These are phyloP conservation scores for Pristionchus maxplancki DNA, from an alignment of 2,888 invertebrate species.

Conservation along the genomic window DNA sequence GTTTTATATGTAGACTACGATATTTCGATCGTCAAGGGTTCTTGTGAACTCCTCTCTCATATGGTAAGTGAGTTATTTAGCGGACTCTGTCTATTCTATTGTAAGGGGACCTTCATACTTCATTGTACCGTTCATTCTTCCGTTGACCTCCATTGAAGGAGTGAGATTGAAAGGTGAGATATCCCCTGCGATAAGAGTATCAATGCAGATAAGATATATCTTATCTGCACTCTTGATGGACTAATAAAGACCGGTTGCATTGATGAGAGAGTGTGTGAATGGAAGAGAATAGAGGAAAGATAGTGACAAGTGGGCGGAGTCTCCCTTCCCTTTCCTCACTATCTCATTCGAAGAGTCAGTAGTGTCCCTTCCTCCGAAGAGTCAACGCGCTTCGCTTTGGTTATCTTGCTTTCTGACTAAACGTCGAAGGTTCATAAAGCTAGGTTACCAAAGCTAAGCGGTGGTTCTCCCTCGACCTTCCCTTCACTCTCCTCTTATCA, in stretches of 20 bases:
- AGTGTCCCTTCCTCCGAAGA: background rate
- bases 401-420: slow-evolving; percentile 51
- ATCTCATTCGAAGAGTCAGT: background rate
- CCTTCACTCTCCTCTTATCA: background rate
- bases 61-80: slow-evolving; percentile 36
- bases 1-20: too few relatives aligned
- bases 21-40: too few relatives aligned
- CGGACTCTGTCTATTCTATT: background rate
- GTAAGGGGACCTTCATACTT: background rate
- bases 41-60: too few relatives aligned
- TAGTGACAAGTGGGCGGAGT: slow-evolving; percentile 28
- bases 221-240: slow-evolving; percentile 44
- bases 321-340: slow-evolving; percentile 3
- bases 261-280: background rate
- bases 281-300: background rate
- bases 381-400: slow-evolving; percentile 51
- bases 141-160: slow-evolving; percentile 29
- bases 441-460: slow-evolving; percentile 53
- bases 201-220: slow-evolving; percentile 39
- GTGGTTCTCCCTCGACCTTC: background rate
- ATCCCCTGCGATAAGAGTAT: slow-evolving; percentile 17
- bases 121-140: slow-evolving; percentile 1
- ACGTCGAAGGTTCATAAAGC: slow-evolving; percentile 50
- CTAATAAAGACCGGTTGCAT: slow-evolving; percentile 46
- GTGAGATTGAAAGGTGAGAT: slow-evolving; percentile 33